Percentiles rank a stretch among this genome's conserved stretches.
Evolutionary conservation across 2,113 vertebrate species (phyloP).

Genomic region (Podarcis raffonei): DNA sequence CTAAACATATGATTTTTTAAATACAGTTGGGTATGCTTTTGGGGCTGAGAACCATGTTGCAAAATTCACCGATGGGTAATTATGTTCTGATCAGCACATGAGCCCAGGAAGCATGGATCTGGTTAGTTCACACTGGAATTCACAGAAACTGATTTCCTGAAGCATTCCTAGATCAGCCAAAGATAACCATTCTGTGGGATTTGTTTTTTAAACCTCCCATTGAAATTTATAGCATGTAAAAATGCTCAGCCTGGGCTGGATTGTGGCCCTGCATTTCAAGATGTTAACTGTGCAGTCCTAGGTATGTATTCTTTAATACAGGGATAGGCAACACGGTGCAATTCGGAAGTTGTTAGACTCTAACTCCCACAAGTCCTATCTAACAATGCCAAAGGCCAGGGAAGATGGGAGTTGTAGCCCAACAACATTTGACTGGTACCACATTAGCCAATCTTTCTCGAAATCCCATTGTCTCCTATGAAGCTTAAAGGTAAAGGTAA

Average conservation of each 20-base stretch:
- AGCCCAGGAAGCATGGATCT: background rate
- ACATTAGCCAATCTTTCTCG: no score
- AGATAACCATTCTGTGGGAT: background rate
- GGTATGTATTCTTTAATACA: background rate
- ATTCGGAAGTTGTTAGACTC: background rate
- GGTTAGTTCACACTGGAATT: background rate
- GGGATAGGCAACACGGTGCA: no score
- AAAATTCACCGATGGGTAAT: background rate
- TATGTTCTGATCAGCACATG: background rate
- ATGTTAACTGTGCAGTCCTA: background rate
- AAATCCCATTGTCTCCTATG: no score
- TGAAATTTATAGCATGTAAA: background rate
- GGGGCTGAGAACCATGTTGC: background rate
- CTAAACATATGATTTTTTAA: background rate
- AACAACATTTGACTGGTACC: no score
- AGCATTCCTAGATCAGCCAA: background rate
- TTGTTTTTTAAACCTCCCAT: background rate
- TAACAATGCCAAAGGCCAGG: no score
- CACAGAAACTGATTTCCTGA: background rate
- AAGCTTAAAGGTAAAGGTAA: no score
- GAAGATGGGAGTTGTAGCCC: no score
- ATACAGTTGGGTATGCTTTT: background rate
- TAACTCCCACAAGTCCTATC: no score
- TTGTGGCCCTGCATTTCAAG: background rate
- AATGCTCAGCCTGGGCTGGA: background rate